Base-by-base conservation (phyloP, 2,888 invertebrate genomes). In the Metalampra italica region DNA sequence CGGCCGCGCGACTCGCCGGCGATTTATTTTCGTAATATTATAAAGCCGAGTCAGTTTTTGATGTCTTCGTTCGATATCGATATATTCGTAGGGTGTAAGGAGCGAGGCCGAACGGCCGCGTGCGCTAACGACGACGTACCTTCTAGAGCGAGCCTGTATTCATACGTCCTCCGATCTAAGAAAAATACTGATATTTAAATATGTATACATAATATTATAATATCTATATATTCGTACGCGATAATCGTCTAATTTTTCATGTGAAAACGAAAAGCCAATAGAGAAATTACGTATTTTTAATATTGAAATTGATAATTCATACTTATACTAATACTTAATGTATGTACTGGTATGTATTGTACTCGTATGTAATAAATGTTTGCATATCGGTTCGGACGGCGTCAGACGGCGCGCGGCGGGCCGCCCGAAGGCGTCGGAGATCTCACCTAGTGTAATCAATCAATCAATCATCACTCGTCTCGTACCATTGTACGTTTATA, bases 281-380 rank as follows among this genome's bases (percentile, higher is more conserved):
- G 87, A 88, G 83, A 88, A 87, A 87, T 84, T 82, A 87, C 82
- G 86, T 89, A 89, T 89, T 89, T 89, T 89, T 89, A 89, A 87
- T 88, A 88, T 82, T 85, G 84, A 88, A 84, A 84, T 81, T 80
- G 81, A 82, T 80, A 84, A 83, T 82, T 87, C 80, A 85, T 82
- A 86, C 75, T 75, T 74, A 75, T 78, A 82, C 3, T 37, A 37
- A 3, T 36, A n/a, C n/a, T n/a, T n/a, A 81, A 30, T 7, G 11
- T 81, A 83, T 78, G 78, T 84, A 82, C 78, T 75, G 72, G 77
- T 82, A 73, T 76, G 75, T 82, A 77, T 77, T 45, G 76, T 78
- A 79, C 70, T 76, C 66, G 74, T 77, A 70, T 70, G 72, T 78
- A 75, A 69, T 77, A 78, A 84, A 84, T 73, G 76, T 83, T 83